phyloP scores from a whole-genome alignment of 2,888 invertebrate species.

The Epinotia bilunana region DNA sequence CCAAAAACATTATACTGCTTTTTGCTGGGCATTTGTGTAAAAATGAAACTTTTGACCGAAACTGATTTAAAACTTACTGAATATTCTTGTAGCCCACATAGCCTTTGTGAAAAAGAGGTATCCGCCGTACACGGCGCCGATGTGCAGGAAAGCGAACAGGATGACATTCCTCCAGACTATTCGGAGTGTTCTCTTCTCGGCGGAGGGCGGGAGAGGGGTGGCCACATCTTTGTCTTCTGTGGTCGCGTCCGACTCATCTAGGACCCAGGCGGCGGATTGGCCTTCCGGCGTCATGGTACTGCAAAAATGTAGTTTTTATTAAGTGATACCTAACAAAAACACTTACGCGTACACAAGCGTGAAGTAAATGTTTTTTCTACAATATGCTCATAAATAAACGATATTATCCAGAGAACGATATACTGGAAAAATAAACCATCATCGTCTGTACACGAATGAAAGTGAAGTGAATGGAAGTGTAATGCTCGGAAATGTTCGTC shows the following conservation, averaged over 20 bases:
- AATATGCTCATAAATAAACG: too few species aligned
- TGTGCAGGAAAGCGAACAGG: slow-evolving; percentile 88
- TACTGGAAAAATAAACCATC: too few species aligned
- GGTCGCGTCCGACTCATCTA: slow-evolving; percentile 71
- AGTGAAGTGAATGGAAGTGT: too few species aligned
- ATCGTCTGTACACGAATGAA: too few species aligned
- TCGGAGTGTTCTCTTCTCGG: slow-evolving; percentile 83
- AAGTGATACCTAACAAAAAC: background rate
- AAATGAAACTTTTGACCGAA: background rate
- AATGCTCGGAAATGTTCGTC: too few species aligned
- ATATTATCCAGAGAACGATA: too few species aligned
- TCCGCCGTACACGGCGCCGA: slow-evolving; percentile 89
- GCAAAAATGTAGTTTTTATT: slow-evolving; percentile 32
- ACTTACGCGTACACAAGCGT: too few species aligned
- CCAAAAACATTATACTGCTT: too few species aligned
- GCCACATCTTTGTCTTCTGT: slow-evolving; percentile 59
- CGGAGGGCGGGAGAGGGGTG: slow-evolving; percentile 64
- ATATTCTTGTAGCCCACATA: slow-evolving; percentile 87
- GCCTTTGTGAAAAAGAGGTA: slow-evolving; percentile 90
- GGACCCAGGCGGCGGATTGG: slow-evolving; percentile 69
- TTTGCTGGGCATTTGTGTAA: too few species aligned
- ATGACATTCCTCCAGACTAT: slow-evolving; percentile 94
- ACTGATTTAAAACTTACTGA: slow-evolving; percentile 84
- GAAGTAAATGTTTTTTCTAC: background rate
- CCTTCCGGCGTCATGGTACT: slow-evolving; percentile 77